Percentiles rank a stretch among this genome's conserved stretches.
phyloP scores from a whole-genome alignment of 2,113 vertebrate species.

The Microcebus griseorufus region DNA sequence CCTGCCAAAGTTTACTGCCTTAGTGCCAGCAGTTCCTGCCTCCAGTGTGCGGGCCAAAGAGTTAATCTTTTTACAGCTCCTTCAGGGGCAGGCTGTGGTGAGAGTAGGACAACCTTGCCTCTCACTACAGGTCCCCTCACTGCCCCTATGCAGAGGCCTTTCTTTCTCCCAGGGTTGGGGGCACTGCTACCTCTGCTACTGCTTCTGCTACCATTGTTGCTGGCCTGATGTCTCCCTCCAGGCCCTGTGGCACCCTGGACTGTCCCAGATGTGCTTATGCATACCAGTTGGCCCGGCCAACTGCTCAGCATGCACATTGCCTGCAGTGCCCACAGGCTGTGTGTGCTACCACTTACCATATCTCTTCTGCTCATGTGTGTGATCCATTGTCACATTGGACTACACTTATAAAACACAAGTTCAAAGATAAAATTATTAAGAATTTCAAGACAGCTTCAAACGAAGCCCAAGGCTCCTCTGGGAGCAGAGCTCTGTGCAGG shows the following conservation, averaged over 20 bases:
- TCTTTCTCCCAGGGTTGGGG: background rate
- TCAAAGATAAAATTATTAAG: constrained; percentile 41
- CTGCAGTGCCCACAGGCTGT: background rate
- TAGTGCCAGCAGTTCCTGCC: background rate
- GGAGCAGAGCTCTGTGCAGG: background rate
- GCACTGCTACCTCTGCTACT: background rate
- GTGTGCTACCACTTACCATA: background rate
- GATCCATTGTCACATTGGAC: background rate
- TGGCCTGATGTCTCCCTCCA: background rate
- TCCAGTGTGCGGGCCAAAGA: background rate
- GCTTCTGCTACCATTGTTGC: background rate
- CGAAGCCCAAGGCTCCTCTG: background rate
- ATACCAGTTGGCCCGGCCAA: background rate
- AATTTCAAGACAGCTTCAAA: background rate
- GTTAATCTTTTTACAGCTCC: background rate
- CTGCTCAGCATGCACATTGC: background rate
- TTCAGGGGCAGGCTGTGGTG: background rate
- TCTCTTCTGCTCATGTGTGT: background rate
- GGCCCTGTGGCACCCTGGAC: background rate
- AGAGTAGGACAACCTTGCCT: background rate
- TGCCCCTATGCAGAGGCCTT: background rate
- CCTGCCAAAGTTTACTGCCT: constrained; percentile 15
- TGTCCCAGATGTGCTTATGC: background rate
- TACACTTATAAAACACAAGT: background rate
- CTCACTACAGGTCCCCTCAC: background rate